Conservation (phyloP, 2,888 invertebrate species). For the Magallana nippona region DNA sequence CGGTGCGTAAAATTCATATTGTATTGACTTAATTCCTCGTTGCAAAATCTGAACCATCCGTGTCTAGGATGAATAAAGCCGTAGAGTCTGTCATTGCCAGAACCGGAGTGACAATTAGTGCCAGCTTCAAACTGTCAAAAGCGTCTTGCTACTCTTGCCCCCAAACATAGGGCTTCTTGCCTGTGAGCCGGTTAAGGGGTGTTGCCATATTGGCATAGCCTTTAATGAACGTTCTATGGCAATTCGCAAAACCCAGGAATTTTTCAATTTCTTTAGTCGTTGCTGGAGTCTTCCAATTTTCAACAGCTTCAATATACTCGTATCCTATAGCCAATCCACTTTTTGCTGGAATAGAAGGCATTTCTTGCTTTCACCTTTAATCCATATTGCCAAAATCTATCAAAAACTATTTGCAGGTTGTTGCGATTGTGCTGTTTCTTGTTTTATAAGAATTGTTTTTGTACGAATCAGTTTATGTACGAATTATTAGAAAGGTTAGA, state of each 20-base stretch:
- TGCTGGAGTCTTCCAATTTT: too few species aligned
- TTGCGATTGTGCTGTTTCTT: too few species aligned
- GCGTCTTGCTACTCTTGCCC: conserved; percentile 33
- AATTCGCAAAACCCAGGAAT: neutral
- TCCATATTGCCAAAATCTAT: too few species aligned
- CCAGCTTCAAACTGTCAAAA: conserved; percentile 22
- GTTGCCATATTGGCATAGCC: conserved; percentile 7
- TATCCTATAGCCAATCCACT: too few species aligned
- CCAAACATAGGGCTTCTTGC: conserved; percentile 47
- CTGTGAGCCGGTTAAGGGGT: conserved; percentile 44
- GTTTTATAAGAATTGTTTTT: too few species aligned
- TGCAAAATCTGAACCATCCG: conserved; percentile 44
- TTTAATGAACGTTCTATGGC: conserved; percentile 16
- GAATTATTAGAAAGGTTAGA: too few species aligned
- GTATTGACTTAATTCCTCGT: conserved; percentile 35
- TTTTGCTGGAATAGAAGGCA: too few species aligned
- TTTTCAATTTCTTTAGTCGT: neutral
- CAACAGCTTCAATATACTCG: too few species aligned
- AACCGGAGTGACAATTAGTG: conserved; percentile 34
- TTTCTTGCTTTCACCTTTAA: too few species aligned
- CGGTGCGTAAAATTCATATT: conserved; percentile 24
- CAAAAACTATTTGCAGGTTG: too few species aligned
- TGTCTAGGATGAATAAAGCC: conserved; percentile 46
- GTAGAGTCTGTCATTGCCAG: conserved; percentile 28
- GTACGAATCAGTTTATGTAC: too few species aligned